Conservation (phyloP, 2,113 vertebrate genomes). For the Brachionichthys hirsutus region DNA sequence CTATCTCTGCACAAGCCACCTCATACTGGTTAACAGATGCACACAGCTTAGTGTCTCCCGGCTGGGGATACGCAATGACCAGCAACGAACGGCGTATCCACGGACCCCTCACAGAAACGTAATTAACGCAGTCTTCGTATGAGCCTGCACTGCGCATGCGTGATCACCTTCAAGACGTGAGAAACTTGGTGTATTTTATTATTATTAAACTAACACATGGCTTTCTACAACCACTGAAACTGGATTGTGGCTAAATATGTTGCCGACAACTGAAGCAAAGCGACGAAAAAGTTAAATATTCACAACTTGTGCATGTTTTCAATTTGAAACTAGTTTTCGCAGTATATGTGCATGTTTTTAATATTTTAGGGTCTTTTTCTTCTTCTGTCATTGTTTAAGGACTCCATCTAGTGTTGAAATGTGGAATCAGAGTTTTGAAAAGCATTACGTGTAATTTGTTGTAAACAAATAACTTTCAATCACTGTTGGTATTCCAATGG, state of each 20-base stretch:
- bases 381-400: slow-evolving; percentile 1
- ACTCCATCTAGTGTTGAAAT: slow-evolving; percentile 32
- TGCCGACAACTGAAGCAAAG: no score
- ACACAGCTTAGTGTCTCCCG: neutral
- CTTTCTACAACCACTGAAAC: no score
- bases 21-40: slow-evolving; percentile 26
- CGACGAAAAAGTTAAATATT: no score
- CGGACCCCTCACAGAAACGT: slow-evolving; percentile 54
- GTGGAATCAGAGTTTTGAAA: no score
- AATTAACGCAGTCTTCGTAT: slow-evolving; percentile 31
- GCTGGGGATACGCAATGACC: neutral
- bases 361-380: neutral
- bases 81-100: slow-evolving; percentile 31
- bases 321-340: neutral
- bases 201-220: no score
- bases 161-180: slow-evolving; percentile 33
- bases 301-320: no score
- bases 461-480: no score
- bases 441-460: no score
- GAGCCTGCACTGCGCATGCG: slow-evolving; percentile 55
- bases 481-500: no score
- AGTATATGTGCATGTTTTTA: neutral
- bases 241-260: no score
- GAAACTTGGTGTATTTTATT: no score
- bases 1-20: slow-evolving; percentile 21